These are phyloP conservation scores for Heliconius hewitsoni DNA, from an alignment of 1,140 invertebrate genomes.

Conservation along the genomic window DNA sequence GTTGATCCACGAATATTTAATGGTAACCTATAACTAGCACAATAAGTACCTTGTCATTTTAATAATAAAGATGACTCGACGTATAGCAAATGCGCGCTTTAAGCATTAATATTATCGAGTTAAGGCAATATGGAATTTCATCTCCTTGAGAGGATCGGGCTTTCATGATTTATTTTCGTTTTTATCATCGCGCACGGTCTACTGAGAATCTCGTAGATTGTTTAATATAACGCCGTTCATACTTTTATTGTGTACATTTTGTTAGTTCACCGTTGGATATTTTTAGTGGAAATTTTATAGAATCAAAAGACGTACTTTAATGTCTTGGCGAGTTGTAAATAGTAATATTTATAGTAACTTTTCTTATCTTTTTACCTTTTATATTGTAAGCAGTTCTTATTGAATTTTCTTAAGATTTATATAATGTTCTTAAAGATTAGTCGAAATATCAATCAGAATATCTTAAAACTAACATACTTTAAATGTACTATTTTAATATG, in stretches of 20 bases:
- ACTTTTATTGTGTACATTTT: slow-evolving; percentile 16
- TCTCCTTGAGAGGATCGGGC: slow-evolving; percentile 41
- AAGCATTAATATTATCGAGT: slow-evolving; percentile 39
- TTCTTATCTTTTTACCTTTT: no score
- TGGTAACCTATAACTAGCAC: slow-evolving; percentile 4
- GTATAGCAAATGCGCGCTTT: slow-evolving; percentile 4
- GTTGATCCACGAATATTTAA: neutral
- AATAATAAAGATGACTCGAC: slow-evolving; percentile 35
- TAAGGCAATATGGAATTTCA: slow-evolving; percentile 45
- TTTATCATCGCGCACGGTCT: slow-evolving; percentile 42
- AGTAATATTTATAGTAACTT: no score
- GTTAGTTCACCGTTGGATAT: neutral
- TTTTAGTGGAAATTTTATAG: neutral
- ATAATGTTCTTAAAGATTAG: no score
- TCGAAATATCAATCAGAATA: no score
- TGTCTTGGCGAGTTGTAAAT: no score
- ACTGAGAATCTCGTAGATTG: slow-evolving; percentile 36
- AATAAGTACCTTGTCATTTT: slow-evolving; percentile 34
- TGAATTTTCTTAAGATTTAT: no score
- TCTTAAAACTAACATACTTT: no score
- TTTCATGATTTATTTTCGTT: slow-evolving; percentile 49
- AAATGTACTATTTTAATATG: no score
- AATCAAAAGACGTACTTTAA: neutral
- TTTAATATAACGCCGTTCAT: slow-evolving; percentile 30
- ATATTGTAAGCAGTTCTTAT: no score